Percentiles rank a stretch among this genome's conserved stretches.
phyloP scores from a whole-genome alignment of 2,888 invertebrate genomes.

The Eledona agricola region DNA sequence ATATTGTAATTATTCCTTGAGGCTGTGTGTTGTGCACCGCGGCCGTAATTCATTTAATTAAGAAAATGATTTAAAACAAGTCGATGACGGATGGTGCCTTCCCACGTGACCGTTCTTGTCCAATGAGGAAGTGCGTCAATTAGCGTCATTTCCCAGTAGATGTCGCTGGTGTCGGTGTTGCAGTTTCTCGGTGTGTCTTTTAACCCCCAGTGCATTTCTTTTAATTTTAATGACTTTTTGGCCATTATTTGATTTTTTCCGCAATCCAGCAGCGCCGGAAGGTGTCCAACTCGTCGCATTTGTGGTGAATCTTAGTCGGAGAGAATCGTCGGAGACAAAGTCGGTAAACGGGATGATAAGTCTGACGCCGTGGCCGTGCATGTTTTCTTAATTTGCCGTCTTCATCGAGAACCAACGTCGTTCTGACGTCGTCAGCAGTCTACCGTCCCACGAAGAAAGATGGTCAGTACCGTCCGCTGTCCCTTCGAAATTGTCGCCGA shows the following conservation, averaged over 20 bases:
- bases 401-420: constrained; percentile 14
- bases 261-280: no score
- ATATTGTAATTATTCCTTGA: no score
- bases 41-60: no score
- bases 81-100: constrained; percentile 4
- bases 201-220: constrained; percentile 45
- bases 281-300: no score
- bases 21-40: no score
- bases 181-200: constrained; percentile 44
- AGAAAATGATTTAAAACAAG: no score
- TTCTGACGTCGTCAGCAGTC: constrained; percentile 8
- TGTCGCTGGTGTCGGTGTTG: constrained; percentile 27
- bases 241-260: constrained; percentile 23
- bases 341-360: constrained; percentile 22
- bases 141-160: constrained; percentile 13
- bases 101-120: constrained; percentile 19
- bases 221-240: constrained; percentile 42
- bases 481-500: background rate
- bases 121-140: constrained; percentile 3
- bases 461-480: constrained; percentile 13
- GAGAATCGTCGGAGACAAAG: constrained; percentile 8
- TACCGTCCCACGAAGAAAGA: constrained; percentile 8
- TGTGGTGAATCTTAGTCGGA: no score
- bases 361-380: constrained; percentile 60
- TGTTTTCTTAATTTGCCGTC: constrained; percentile 54